A percentile compares a stretch with the other conserved stretches of the same genome.
Conservation (phyloP, 2,797 vertebrate species). For the Mus minutoides region DNA sequence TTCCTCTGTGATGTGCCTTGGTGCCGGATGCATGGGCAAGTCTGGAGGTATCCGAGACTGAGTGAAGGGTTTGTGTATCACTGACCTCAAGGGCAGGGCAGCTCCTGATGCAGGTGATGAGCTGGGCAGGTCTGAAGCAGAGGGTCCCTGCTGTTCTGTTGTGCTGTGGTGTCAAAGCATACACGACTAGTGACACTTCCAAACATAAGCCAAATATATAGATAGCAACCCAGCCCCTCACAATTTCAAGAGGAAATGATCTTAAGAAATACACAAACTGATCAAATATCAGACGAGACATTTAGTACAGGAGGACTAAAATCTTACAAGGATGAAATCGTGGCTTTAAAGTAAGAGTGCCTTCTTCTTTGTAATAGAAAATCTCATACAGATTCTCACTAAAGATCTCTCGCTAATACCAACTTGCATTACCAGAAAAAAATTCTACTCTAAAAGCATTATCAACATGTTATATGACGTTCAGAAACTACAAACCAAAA, state of each 20-base stretch:
- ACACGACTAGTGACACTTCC: conserved; percentile 22
- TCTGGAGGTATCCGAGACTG: conserved; percentile 96
- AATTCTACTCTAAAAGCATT: conserved; percentile 17
- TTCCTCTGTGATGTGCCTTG: conserved; percentile 96
- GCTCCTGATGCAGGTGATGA: conserved; percentile 83
- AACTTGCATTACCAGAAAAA: neutral
- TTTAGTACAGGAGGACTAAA: neutral
- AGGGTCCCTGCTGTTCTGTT: conserved; percentile 90
- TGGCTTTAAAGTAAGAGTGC: neutral
- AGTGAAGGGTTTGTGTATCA: conserved; percentile 98
- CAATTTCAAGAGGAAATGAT: conserved; percentile 26
- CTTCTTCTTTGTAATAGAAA: neutral
- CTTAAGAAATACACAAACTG: neutral
- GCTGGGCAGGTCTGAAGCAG: conserved; percentile 88
- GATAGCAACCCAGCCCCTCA: neutral
- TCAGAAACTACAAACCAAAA: conserved; percentile 22
- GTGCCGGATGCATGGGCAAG: conserved; percentile 98
- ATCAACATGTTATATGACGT: neutral
- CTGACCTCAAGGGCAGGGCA: conserved; percentile 88
- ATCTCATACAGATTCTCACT: neutral
- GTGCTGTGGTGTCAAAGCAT: conserved; percentile 88
- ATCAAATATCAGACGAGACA: conserved; percentile 16
- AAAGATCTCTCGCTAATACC: neutral
- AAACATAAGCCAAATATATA: neutral
- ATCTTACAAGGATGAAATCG: conserved; percentile 3